Evolutionary conservation across 2,113 vertebrate genomes (phyloP).

Genomic region (Nipponia nippon): DNA sequence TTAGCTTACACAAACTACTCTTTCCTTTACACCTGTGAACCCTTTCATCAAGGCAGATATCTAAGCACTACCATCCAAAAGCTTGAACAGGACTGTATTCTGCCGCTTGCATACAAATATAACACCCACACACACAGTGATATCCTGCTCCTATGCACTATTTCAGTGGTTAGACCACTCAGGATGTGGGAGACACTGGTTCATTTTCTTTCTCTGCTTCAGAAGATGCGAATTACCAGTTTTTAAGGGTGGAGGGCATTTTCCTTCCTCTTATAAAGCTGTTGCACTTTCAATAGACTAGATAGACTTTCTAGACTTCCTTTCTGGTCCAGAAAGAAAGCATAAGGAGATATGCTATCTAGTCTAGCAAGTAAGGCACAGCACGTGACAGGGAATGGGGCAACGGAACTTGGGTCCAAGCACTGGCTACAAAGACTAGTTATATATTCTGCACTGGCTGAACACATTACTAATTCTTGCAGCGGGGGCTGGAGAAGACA

Average conservation of each 20-base stretch:
- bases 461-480: not conserved
- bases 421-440: not conserved
- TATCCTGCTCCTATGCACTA: not conserved
- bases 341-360: not conserved
- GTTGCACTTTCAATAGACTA: not conserved
- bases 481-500: not conserved
- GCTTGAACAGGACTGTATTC: not conserved
- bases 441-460: not conserved
- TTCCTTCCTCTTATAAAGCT: not conserved
- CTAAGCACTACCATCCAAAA: not conserved
- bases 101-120: accelerated
- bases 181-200: constrained; percentile 30
- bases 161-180: constrained; percentile 2
- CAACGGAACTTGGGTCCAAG: not conserved
- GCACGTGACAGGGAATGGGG: accelerated
- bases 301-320: not conserved
- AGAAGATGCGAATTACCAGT: not conserved
- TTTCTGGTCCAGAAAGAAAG: not conserved
- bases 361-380: not conserved
- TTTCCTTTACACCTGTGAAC: not conserved
- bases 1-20: not conserved
- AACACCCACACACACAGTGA: not conserved
- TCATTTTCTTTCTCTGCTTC: constrained; percentile 38
- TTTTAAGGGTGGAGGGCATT: not conserved
- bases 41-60: not conserved